Percentiles rank a stretch among this genome's conserved stretches.
phyloP scores from a whole-genome alignment of 2,888 invertebrate genomes.

The Phyto melanocephala region DNA sequence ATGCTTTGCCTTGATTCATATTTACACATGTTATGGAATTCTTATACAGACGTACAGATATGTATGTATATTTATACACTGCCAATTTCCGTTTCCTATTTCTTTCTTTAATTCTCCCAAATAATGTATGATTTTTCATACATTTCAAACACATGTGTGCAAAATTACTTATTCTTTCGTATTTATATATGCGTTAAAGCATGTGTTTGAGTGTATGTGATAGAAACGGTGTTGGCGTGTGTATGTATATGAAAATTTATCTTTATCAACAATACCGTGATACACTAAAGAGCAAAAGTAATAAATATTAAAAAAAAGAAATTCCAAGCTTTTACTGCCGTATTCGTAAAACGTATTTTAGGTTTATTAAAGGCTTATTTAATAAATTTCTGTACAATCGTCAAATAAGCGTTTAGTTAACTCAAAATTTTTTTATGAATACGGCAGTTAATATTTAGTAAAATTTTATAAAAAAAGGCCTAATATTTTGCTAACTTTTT shows the following conservation, averaged over 20 bases:
- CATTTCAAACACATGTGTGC: not conserved
- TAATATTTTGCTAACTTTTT: too few species aligned
- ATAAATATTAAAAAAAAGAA: too few species aligned
- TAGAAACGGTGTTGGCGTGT: not conserved
- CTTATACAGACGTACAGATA: not conserved
- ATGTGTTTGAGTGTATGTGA: not conserved
- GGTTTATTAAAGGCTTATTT: too few species aligned
- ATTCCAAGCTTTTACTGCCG: too few species aligned
- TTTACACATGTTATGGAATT: slow-evolving; percentile 30
- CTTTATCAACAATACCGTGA: too few species aligned
- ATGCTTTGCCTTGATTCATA: slow-evolving; percentile 38
- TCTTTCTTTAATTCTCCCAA: not conserved
- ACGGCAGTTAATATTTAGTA: too few species aligned
- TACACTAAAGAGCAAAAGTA: too few species aligned
- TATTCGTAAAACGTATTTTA: too few species aligned
- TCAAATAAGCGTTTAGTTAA: too few species aligned
- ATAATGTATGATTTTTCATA: not conserved
- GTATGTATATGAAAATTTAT: not conserved
- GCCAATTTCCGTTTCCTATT: slow-evolving; percentile 47
- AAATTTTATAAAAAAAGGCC: too few species aligned
- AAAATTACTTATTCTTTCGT: not conserved
- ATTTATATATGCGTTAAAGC: not conserved
- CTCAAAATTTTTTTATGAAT: too few species aligned
- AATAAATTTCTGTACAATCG: too few species aligned
- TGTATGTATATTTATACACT: not conserved